Evolutionary conservation across 2,888 invertebrate genomes (phyloP).

Genomic region (Chouioia cunea): DNA sequence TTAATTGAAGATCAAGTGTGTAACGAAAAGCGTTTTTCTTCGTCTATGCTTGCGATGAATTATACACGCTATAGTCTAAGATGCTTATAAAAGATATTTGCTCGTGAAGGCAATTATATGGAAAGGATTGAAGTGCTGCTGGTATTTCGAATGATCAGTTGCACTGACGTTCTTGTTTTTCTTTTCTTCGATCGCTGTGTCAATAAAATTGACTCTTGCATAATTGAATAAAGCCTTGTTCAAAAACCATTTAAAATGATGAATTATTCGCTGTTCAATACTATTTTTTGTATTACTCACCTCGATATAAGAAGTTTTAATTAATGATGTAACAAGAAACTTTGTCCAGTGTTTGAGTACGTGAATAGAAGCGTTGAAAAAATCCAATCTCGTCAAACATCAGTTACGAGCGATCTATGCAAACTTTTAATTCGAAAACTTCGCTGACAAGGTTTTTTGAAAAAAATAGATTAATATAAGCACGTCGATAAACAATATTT

Average conservation of each 20-base stretch:
- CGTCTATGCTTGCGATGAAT: neutral
- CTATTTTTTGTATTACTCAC: too few relatives aligned
- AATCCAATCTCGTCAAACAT: too few relatives aligned
- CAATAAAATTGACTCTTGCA: constrained; percentile 39
- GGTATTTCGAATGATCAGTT: neutral
- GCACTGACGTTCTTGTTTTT: neutral
- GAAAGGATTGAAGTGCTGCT: neutral
- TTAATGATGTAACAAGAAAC: too few relatives aligned
- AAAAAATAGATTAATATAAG: too few relatives aligned
- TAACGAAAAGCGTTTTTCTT: constrained; percentile 16
- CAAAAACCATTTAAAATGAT: neutral
- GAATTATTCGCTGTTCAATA: too few relatives aligned
- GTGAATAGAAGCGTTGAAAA: too few relatives aligned
- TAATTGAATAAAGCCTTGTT: neutral
- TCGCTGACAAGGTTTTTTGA: too few relatives aligned
- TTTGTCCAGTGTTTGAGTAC: too few relatives aligned
- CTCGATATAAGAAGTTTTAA: too few relatives aligned
- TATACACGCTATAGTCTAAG: constrained; percentile 8
- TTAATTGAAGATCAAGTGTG: constrained; percentile 17
- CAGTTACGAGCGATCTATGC: too few relatives aligned
- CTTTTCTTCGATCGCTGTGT: neutral
- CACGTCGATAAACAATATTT: too few relatives aligned
- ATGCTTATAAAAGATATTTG: constrained; percentile 14
- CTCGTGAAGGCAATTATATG: constrained; percentile 8
- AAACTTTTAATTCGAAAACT: too few relatives aligned